Conservation (phyloP, 2,888 invertebrate genomes). For the Drosophila flavopinicola region DNA sequence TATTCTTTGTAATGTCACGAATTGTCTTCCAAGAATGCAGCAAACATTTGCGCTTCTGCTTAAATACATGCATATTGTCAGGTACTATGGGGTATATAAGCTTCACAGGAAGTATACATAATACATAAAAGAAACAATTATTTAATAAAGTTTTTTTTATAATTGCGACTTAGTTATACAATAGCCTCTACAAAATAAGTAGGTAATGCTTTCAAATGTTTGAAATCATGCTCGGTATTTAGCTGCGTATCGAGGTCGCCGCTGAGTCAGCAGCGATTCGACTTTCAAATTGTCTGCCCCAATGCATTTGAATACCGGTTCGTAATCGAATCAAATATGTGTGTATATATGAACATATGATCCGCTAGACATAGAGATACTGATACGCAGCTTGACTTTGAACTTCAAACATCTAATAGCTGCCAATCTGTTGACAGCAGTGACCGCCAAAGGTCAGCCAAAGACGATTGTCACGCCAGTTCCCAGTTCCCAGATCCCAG, state of each 20-base stretch:
- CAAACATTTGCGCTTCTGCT: slow-evolving; percentile 24
- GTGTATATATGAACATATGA: background rate
- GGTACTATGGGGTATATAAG: slow-evolving; percentile 16
- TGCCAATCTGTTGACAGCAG: slow-evolving; percentile 10
- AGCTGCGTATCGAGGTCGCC: slow-evolving; percentile 57
- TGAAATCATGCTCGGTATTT: slow-evolving; percentile 35
- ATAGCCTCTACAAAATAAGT: slow-evolving; percentile 15
- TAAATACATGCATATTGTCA: slow-evolving; percentile 48
- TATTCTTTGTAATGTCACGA: slow-evolving; percentile 57
- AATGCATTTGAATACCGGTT: slow-evolving; percentile 45
- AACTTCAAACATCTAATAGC: slow-evolving; percentile 58
- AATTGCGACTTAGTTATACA: slow-evolving; percentile 33
- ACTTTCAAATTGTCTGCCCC: slow-evolving; percentile 47
- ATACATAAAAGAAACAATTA: no score
- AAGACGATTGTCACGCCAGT: slow-evolving; percentile 10
- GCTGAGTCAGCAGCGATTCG: slow-evolving; percentile 55
- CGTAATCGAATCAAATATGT: slow-evolving; percentile 19
- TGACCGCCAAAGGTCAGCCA: slow-evolving; percentile 26
- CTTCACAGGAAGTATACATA: slow-evolving; percentile 5
- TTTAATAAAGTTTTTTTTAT: no score
- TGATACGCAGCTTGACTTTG: slow-evolving; percentile 55
- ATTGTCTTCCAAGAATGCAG: slow-evolving; percentile 12
- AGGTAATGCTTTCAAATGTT: slow-evolving; percentile 43
- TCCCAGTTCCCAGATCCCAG: background rate
- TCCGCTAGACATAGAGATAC: background rate